Evolutionary conservation across 2,113 vertebrate genomes (phyloP).

Genomic region (Athene cunicularia): DNA sequence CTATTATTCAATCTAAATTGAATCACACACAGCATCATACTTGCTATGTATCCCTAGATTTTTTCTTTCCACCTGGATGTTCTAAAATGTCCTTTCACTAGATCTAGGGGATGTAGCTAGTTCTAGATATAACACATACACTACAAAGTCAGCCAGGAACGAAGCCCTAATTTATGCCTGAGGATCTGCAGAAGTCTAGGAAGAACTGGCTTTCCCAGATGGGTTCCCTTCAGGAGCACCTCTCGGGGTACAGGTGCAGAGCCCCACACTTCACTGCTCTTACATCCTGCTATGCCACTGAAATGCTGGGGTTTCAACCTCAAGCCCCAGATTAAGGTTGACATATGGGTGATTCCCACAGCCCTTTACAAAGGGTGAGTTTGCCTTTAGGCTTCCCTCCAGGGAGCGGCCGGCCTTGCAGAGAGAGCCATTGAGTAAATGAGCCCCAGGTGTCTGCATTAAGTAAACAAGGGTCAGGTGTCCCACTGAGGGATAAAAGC

Average conservation of each 20-base stretch:
- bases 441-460: too few relatives aligned
- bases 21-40: background rate
- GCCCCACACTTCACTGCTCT: background rate
- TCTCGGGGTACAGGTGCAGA: accelerated
- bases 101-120: background rate
- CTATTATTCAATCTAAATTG: background rate
- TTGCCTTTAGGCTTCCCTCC: too few relatives aligned
- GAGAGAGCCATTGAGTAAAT: too few relatives aligned
- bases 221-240: background rate
- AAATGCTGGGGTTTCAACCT: too few relatives aligned
- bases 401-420: too few relatives aligned
- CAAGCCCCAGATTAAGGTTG: too few relatives aligned
- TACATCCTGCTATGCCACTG: background rate
- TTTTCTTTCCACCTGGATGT: background rate
- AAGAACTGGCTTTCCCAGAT: background rate
- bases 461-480: too few relatives aligned
- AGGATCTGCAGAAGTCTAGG: background rate
- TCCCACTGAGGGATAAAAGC: too few relatives aligned
- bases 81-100: background rate
- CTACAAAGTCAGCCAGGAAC: background rate
- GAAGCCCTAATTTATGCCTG: background rate
- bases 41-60: background rate
- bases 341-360: too few relatives aligned
- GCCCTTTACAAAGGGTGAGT: too few relatives aligned
- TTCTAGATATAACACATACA: background rate